Conservation (phyloP, 2,113 vertebrate species). For the Heliornis fulica region DNA sequence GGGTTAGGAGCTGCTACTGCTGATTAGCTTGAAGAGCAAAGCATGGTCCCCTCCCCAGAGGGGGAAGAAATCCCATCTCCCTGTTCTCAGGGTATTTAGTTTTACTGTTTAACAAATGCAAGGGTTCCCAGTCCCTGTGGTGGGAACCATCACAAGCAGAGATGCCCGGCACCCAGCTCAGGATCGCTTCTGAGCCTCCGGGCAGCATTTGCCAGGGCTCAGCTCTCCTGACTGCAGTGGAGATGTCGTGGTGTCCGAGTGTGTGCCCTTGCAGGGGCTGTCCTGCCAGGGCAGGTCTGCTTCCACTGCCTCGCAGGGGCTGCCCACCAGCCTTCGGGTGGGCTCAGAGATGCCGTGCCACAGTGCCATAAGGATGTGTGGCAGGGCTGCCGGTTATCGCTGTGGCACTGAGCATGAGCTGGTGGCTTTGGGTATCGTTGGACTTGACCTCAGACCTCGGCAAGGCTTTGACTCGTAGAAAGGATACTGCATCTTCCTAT, state of each 20-base stretch:
- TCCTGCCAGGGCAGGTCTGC: neutral
- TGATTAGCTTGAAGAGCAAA: constrained; percentile 53
- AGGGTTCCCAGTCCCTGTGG: neutral
- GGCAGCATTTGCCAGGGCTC: accelerated
- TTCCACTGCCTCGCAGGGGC: neutral
- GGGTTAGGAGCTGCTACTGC: constrained; percentile 53
- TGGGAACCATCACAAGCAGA: neutral
- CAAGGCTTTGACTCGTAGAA: constrained; percentile 36
- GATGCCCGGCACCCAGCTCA: neutral
- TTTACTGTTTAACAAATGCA: constrained; percentile 11
- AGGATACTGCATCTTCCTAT: constrained; percentile 47
- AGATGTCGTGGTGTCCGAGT: neutral
- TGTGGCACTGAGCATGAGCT: accelerated
- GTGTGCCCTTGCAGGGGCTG: neutral
- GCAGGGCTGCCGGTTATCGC: neutral
- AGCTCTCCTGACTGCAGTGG: neutral
- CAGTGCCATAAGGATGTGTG: accelerated
- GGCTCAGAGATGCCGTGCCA: neutral
- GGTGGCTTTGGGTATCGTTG: neutral
- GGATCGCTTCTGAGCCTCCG: neutral
- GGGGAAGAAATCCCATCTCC: constrained; percentile 24
- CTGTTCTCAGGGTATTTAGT: constrained; percentile 59
- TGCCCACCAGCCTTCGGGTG: neutral
- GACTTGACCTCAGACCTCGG: constrained; percentile 46
- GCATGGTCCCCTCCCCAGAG: neutral